Evolutionary conservation across 2,888 invertebrate species (phyloP).

Genomic region (Ormyrus nitidulus): DNA sequence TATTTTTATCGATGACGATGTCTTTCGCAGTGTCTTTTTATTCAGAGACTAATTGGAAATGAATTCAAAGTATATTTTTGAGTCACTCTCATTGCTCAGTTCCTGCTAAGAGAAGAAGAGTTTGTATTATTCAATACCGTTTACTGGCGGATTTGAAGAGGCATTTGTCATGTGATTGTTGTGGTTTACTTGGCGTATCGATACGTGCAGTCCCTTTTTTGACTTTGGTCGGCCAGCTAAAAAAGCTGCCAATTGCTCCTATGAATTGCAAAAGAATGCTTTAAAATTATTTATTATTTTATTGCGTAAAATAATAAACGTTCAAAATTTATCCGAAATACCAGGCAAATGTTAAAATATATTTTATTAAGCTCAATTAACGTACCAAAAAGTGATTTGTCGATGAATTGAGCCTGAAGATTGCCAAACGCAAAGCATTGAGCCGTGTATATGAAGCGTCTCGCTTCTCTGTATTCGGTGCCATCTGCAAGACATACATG

Average conservation of each 20-base stretch:
- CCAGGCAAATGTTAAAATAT: neutral
- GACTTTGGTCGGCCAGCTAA: slow-evolving; percentile 82
- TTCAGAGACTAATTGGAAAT: neutral
- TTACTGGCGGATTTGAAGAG: slow-evolving; percentile 62
- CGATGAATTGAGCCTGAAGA: slow-evolving; percentile 66
- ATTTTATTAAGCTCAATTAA: slow-evolving; percentile 13
- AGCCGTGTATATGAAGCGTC: slow-evolving; percentile 64
- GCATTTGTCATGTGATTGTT: slow-evolving; percentile 67
- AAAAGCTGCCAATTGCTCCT: slow-evolving; percentile 82
- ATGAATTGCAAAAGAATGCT: slow-evolving; percentile 50
- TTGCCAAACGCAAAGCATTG: slow-evolving; percentile 61
- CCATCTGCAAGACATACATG: slow-evolving; percentile 63
- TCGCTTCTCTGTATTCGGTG: slow-evolving; percentile 63
- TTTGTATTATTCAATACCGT: slow-evolving; percentile 67
- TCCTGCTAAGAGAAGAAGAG: neutral
- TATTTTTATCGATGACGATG: neutral
- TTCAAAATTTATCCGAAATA: too few relatives aligned
- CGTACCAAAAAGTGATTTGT: slow-evolving; percentile 70
- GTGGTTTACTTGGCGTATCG: slow-evolving; percentile 75
- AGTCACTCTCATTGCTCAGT: neutral
- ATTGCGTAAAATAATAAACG: too few relatives aligned
- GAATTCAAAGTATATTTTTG: slow-evolving; percentile 8
- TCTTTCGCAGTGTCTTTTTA: neutral
- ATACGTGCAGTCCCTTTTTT: slow-evolving; percentile 68
- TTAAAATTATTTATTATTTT: too few relatives aligned